Evolutionary conservation across 2,797 vertebrate species (phyloP).

Genomic region (Chelonia mydas): DNA sequence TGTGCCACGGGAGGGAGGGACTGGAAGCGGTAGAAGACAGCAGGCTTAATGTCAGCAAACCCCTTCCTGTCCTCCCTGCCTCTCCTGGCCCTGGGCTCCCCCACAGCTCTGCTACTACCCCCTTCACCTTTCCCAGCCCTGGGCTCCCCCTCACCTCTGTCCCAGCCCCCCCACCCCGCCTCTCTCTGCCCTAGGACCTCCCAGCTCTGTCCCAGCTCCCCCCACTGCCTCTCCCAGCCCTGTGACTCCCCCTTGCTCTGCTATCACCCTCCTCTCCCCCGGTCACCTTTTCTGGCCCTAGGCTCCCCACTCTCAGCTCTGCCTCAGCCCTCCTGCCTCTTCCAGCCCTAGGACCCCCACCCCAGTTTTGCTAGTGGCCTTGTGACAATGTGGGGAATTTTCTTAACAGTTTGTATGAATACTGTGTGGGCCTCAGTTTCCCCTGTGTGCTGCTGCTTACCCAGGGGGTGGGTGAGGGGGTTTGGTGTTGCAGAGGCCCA

Average conservation of each 20-base stretch:
- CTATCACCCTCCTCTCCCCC: too few relatives aligned
- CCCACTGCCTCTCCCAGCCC: too few relatives aligned
- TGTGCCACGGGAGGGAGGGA: background rate
- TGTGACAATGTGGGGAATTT: too few relatives aligned
- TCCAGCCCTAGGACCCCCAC: background rate
- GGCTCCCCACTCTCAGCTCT: background rate
- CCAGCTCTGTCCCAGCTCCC: background rate
- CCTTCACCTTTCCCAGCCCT: too few relatives aligned
- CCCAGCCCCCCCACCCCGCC: background rate
- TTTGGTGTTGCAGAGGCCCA: conserved; percentile 9
- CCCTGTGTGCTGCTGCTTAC: too few relatives aligned
- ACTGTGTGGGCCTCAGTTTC: too few relatives aligned
- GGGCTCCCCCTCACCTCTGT: too few relatives aligned
- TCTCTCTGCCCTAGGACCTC: background rate
- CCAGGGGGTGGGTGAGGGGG: background rate
- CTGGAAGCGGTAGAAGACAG: too few relatives aligned
- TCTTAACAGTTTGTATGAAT: too few relatives aligned
- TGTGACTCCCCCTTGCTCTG: background rate
- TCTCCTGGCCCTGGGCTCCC: background rate
- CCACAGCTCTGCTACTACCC: too few relatives aligned
- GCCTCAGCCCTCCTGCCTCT: background rate
- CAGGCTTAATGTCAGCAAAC: background rate
- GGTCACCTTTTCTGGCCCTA: background rate
- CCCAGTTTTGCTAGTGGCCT: background rate
- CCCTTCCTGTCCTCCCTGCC: too few relatives aligned